Base-by-base conservation (phyloP, 2,113 vertebrate genomes). In the Eira barbara region DNA sequence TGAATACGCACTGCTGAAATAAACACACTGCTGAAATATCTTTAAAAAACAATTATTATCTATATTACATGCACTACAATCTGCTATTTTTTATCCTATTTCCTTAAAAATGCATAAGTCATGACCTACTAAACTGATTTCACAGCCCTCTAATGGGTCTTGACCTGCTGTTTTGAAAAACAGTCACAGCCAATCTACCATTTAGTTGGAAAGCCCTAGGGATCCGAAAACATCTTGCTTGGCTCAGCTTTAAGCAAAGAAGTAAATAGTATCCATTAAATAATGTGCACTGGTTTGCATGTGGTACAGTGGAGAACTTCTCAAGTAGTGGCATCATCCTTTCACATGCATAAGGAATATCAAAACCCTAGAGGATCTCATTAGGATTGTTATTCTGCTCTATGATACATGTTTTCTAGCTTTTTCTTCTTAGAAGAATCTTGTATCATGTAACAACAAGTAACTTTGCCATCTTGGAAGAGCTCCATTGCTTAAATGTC, bases 41-140 rank as follows among this genome's bases (percentile, higher is more conserved):
- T 74, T 52, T 7, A 84, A 97, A 94, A 96, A 95, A 83, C 29
- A 95, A 13, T 69, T 34, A 80, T 18, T 36, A 52, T 45, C 21
- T 42, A 82, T 52, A 79, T 17, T 76, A 0, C 0, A 49, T 74
- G 25, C 25, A 67, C 6, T 45, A 6, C 7, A 27, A 4, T 71
- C 9, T 76, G 13, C 4, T 61, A 73, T 42, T 49, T 59, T 69
- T 31, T 86, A 63, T 57, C 63, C 12, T 39, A 4, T 84, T 69
- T 92, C n/a, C 47, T 97, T 92, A 31, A 23, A 42, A 81, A 63
- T 1, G 4, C 27, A 12, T 18, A 84, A 55, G 45, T 67, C 45
- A n/a, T 86, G 39, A 82, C 45, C 49, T 81, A 39, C 36, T 95
- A 92, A 94, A 84, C 69, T 89, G 57, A 96, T 97, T 97, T 97